phyloP scores from a whole-genome alignment of 37 sponge, comb jelly and placozoan genomes.

The Theonella swinhoei region DNA sequence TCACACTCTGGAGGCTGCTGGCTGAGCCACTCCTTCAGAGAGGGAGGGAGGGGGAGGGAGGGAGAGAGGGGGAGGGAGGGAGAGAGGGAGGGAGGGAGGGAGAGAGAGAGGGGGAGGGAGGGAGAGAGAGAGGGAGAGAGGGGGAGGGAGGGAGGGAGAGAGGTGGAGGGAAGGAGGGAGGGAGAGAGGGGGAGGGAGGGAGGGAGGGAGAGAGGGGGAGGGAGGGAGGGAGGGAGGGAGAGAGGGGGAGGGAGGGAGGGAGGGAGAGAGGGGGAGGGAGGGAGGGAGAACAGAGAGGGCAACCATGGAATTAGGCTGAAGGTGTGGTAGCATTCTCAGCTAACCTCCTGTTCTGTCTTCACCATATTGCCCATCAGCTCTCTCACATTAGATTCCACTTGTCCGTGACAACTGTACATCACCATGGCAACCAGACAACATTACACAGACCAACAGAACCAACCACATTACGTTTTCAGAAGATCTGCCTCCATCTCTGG shows the following conservation, averaged over 20 bases:
- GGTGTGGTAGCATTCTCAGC: background rate
- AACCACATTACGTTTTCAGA: conserved; percentile 58
- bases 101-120: background rate
- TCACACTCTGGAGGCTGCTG: conserved; percentile 57
- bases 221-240: no score
- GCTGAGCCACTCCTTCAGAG: conserved; percentile 45
- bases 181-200: no score
- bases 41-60: background rate
- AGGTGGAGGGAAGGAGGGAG: no score
- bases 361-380: conserved; percentile 54
- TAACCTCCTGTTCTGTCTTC: conserved; percentile 46
- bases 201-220: no score
- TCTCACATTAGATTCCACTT: conserved; percentile 46
- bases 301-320: background rate
- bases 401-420: conserved; percentile 45
- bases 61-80: conserved; percentile 2
- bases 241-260: background rate
- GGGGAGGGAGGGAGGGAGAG: no score
- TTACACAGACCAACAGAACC: no score
- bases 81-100: background rate
- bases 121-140: no score
- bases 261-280: background rate
- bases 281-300: background rate
- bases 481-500: conserved; percentile 49
- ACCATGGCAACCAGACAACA: background rate